Evolutionary conservation across 1,140 invertebrate species (phyloP).

Genomic region (Hydropsyche tenuis): DNA sequence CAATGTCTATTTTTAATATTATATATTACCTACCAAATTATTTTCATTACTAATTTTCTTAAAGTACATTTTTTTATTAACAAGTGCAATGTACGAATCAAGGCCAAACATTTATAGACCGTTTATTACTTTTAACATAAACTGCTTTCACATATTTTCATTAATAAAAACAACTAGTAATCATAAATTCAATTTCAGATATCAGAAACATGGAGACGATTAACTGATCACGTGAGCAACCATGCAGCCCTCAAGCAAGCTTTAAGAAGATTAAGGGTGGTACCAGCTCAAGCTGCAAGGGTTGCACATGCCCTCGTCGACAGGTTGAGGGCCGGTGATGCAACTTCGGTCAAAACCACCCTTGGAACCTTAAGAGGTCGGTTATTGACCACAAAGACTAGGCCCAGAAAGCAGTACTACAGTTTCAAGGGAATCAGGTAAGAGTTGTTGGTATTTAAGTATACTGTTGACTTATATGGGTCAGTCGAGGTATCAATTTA

Average conservation of each 20-base stretch:
- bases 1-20: too few species aligned
- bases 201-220: constrained; percentile 59
- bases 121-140: too few species aligned
- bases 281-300: constrained; percentile 57
- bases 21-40: too few species aligned
- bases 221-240: constrained; percentile 60
- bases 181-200: constrained; percentile 51
- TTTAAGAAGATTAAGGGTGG: constrained; percentile 56
- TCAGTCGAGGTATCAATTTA: too few species aligned
- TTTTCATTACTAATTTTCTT: too few species aligned
- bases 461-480: too few species aligned
- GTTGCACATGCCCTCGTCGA: constrained; percentile 60
- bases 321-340: constrained; percentile 61
- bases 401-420: constrained; percentile 62
- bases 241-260: constrained; percentile 59
- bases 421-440: constrained; percentile 67
- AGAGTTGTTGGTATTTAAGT: constrained; percentile 47
- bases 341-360: constrained; percentile 57
- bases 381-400: constrained; percentile 61
- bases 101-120: too few species aligned
- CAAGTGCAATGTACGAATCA: too few species aligned
- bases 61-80: too few species aligned
- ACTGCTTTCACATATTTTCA: neutral
- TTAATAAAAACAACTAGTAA: too few species aligned
- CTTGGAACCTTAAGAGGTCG: constrained; percentile 63